phyloP scores from a whole-genome alignment of 2,113 vertebrate species.

The Phrynocephalus versicolor region DNA sequence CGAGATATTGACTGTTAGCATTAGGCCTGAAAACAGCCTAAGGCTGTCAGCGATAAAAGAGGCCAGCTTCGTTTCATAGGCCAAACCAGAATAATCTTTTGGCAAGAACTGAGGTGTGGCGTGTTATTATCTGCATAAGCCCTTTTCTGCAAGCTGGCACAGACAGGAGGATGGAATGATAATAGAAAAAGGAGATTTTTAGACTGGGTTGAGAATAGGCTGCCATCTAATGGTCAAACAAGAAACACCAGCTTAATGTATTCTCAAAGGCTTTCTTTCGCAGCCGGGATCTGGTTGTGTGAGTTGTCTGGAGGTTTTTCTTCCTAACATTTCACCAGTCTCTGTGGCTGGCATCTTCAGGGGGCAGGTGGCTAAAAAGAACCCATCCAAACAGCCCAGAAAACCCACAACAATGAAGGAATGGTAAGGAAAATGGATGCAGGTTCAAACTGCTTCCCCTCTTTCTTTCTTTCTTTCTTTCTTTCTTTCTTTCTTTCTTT shows the following conservation, averaged over 20 bases:
- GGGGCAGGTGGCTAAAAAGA: too few species aligned
- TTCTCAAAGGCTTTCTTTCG: too few species aligned
- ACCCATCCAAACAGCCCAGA: too few species aligned
- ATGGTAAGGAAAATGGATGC: too few species aligned
- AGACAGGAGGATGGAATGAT: not conserved
- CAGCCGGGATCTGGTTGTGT: too few species aligned
- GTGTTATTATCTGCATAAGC: not conserved
- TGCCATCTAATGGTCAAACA: constrained; percentile 50
- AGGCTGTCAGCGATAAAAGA: not conserved
- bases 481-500: not conserved
- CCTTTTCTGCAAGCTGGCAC: not conserved
- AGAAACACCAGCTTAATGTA: not conserved
- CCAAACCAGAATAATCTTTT: not conserved
- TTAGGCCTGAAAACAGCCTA: not conserved
- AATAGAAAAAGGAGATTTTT: not conserved
- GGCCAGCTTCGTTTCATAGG: not conserved
- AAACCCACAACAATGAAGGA: too few species aligned
- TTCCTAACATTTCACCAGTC: too few species aligned
- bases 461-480: not conserved
- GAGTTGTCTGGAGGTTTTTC: too few species aligned
- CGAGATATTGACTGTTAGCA: not conserved
- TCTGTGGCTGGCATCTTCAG: too few species aligned
- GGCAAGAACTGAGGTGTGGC: not conserved
- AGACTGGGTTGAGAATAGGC: not conserved
- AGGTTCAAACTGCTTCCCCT: not conserved